phyloP scores from a whole-genome alignment of 1,140 invertebrate species.

The Scaptomyza hsui region DNA sequence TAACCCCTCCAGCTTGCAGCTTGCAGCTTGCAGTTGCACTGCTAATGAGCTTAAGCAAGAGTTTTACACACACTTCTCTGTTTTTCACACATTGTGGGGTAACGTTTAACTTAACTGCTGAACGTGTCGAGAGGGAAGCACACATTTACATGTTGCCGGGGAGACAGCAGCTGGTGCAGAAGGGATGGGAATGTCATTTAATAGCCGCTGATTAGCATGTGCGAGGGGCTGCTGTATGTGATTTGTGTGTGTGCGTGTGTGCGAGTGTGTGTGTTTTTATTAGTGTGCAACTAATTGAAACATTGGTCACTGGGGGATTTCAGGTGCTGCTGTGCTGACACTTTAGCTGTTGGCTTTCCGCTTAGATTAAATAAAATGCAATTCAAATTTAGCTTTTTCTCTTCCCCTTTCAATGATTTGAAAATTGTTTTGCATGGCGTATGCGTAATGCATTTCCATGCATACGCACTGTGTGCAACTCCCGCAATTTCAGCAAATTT shows the following conservation, averaged over 20 bases:
- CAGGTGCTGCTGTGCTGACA: slow-evolving; percentile 13
- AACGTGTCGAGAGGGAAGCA: slow-evolving; percentile 38
- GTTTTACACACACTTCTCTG: slow-evolving; percentile 40
- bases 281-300: slow-evolving; percentile 57
- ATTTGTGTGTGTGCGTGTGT: slow-evolving; percentile 18
- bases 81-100: slow-evolving; percentile 32
- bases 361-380: slow-evolving; percentile 61
- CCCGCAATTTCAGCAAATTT: slow-evolving; percentile 16
- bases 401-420: slow-evolving; percentile 14
- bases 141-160: slow-evolving; percentile 45
- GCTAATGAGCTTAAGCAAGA: slow-evolving; percentile 48
- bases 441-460: slow-evolving; percentile 26
- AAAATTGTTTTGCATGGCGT: slow-evolving; percentile 30
- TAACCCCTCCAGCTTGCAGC: not conserved
- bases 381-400: slow-evolving; percentile 24
- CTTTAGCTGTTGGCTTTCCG: slow-evolving; percentile 32
- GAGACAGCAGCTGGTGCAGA: slow-evolving; percentile 64
- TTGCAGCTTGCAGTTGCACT: not conserved
- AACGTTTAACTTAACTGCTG: slow-evolving; percentile 63
- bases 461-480: slow-evolving; percentile 24
- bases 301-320: slow-evolving; percentile 35
- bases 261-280: slow-evolving; percentile 25
- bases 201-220: slow-evolving; percentile 71
- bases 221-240: slow-evolving; percentile 29
- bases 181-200: slow-evolving; percentile 47